Evolutionary conservation across 2,113 vertebrate species (phyloP).

Genomic region (Myodes glareolus): DNA sequence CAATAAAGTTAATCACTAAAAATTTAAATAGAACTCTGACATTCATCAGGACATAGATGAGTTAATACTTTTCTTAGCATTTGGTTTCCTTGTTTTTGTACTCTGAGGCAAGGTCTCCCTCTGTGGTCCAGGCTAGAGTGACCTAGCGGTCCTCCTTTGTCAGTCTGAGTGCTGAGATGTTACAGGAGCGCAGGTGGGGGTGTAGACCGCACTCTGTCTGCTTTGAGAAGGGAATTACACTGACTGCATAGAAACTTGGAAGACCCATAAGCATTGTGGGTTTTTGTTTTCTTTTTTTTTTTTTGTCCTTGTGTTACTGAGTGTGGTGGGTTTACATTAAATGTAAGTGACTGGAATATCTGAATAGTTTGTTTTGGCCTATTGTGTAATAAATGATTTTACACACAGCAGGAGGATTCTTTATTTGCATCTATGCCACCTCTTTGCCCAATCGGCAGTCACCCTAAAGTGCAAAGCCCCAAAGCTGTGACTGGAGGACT

Average conservation of each 20-base stretch:
- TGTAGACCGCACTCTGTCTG: not conserved
- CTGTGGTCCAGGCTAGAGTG: too few relatives aligned
- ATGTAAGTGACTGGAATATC: not conserved
- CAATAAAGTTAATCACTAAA: not conserved
- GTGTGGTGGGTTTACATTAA: slow-evolving; percentile 17
- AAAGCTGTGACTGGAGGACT: slow-evolving; percentile 89
- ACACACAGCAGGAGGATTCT: slow-evolving; percentile 89
- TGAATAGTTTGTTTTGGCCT: not conserved
- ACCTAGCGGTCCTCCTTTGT: not conserved
- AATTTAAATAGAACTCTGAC: not conserved
- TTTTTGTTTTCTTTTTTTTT: not conserved
- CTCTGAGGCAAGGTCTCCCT: not conserved
- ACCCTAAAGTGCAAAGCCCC: slow-evolving; percentile 90
- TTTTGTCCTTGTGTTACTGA: slow-evolving; percentile 30
- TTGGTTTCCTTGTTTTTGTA: not conserved
- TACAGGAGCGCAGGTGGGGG: not conserved
- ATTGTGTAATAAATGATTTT: slow-evolving; percentile 54
- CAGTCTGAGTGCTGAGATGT: not conserved
- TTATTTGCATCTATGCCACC: slow-evolving; percentile 92
- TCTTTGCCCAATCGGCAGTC: slow-evolving; percentile 91
- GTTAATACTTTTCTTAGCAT: slow-evolving; percentile 16
- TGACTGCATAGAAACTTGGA: not conserved
- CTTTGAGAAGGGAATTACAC: slow-evolving; percentile 49
- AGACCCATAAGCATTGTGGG: not conserved
- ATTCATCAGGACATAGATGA: not conserved